Percentiles rank a stretch among this genome's conserved stretches.
These are phyloP conservation scores for Polyommatus iphigenia DNA, from an alignment of 2,888 invertebrate genomes.

Conservation along the genomic window DNA sequence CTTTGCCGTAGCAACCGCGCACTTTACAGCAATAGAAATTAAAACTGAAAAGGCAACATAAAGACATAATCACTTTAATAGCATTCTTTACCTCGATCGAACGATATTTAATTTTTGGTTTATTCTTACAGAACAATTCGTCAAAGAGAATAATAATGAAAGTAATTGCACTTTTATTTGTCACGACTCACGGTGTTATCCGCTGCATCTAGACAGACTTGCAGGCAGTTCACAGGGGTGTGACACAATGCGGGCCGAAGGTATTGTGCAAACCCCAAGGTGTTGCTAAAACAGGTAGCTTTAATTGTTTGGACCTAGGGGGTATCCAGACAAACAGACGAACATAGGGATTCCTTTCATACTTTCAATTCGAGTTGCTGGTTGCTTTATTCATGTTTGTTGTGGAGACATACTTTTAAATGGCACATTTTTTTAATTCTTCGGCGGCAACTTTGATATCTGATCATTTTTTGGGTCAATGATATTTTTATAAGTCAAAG, in stretches of 20 bases:
- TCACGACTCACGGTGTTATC: background rate
- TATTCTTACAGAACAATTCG: background rate
- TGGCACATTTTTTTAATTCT: background rate
- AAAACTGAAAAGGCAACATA: too few species aligned
- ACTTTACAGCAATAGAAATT: background rate
- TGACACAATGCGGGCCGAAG: background rate
- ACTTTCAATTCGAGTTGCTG: background rate
- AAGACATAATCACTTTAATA: too few species aligned
- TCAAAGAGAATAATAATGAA: background rate
- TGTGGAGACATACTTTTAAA: background rate
- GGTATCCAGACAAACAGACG: background rate
- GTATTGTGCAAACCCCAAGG: background rate
- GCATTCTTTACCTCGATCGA: too few species aligned
- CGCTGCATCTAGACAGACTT: background rate
- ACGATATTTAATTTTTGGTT: too few species aligned
- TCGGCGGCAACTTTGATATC: background rate
- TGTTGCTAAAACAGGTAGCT: constrained; percentile 13
- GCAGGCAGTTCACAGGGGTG: constrained; percentile 13
- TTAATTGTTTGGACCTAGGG: background rate
- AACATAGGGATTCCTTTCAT: background rate
- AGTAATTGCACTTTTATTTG: background rate
- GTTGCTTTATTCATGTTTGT: background rate
- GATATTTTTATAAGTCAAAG: background rate
- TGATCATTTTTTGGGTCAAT: background rate
- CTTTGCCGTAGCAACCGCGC: background rate